A percentile compares a stretch with the other conserved stretches of the same genome.
Evolutionary conservation across 2,888 invertebrate species (phyloP).

Genomic region (Muscina levida): DNA sequence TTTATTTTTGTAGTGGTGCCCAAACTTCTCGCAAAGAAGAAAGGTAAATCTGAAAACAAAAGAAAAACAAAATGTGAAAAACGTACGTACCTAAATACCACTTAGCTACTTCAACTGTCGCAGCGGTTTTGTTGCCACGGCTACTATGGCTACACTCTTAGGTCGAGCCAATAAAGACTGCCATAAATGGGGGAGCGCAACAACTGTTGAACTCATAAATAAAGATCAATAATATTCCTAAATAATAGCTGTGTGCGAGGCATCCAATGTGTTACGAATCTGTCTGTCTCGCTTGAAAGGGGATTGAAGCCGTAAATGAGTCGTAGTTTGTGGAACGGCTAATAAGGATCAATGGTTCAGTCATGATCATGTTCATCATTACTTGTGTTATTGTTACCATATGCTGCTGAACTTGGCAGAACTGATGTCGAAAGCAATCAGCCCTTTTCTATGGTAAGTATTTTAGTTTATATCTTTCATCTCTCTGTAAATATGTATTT

Average conservation of each 20-base stretch:
- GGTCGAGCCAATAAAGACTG: not conserved
- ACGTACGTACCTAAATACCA: not conserved
- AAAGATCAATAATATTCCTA: constrained; percentile 38
- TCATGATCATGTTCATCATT: not conserved
- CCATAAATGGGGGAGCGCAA: constrained; percentile 41
- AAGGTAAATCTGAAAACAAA: not conserved
- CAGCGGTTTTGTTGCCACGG: not conserved
- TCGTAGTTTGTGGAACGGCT: constrained; percentile 10
- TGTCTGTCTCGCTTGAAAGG: constrained; percentile 5
- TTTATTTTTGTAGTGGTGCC: too few species aligned
- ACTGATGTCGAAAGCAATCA: not conserved
- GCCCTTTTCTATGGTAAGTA: not conserved
- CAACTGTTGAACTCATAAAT: constrained; percentile 55
- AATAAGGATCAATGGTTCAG: not conserved
- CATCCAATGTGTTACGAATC: constrained; percentile 54
- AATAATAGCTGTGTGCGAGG: not conserved
- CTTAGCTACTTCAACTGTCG: not conserved
- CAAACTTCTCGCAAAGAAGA: not conserved
- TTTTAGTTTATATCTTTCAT: not conserved
- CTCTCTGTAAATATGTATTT: too few species aligned
- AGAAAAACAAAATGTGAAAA: constrained; percentile 12
- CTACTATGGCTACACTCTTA: not conserved
- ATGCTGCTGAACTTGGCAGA: constrained; percentile 16
- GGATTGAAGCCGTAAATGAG: constrained; percentile 14
- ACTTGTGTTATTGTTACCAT: constrained; percentile 2